Conservation (phyloP, 2,888 invertebrate species). For the Yponomeuta malinellus region DNA sequence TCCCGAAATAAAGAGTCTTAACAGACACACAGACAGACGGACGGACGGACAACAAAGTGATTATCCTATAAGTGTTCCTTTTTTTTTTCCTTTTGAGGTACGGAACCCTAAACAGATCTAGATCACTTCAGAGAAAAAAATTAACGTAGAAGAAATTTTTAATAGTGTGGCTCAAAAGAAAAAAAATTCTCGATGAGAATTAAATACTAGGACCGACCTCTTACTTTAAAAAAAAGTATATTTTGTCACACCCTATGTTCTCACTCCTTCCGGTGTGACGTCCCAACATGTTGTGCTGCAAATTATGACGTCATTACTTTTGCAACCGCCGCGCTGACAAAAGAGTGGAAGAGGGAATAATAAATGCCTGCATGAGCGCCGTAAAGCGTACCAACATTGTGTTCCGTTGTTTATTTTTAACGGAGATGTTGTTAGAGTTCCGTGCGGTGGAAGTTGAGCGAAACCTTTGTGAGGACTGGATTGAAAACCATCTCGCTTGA, state of each 20-base stretch:
- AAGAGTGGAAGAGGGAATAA: slow-evolving; percentile 1
- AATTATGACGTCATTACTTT: slow-evolving; percentile 3
- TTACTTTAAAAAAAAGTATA: neutral
- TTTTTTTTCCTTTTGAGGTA: too few relatives aligned
- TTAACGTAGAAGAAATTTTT: too few relatives aligned
- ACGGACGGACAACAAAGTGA: too few relatives aligned
- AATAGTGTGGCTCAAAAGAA: too few relatives aligned
- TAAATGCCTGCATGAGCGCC: neutral
- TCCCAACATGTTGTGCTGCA: neutral
- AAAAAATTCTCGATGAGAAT: too few relatives aligned
- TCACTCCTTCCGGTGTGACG: neutral
- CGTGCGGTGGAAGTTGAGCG: neutral
- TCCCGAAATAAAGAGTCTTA: too few relatives aligned
- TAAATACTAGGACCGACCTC: too few relatives aligned
- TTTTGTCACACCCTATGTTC: neutral
- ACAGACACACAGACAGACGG: too few relatives aligned
- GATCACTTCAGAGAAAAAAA: too few relatives aligned
- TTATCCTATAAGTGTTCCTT: too few relatives aligned
- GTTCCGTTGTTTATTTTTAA: neutral
- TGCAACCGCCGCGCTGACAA: neutral
- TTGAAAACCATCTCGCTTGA: too few relatives aligned
- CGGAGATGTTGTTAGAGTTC: neutral
- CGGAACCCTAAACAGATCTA: too few relatives aligned
- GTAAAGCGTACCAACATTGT: neutral
- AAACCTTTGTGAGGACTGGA: neutral